These are phyloP conservation scores for Drosophila multiciliata DNA, from an alignment of 2,888 invertebrate genomes.

Conservation along the genomic window DNA sequence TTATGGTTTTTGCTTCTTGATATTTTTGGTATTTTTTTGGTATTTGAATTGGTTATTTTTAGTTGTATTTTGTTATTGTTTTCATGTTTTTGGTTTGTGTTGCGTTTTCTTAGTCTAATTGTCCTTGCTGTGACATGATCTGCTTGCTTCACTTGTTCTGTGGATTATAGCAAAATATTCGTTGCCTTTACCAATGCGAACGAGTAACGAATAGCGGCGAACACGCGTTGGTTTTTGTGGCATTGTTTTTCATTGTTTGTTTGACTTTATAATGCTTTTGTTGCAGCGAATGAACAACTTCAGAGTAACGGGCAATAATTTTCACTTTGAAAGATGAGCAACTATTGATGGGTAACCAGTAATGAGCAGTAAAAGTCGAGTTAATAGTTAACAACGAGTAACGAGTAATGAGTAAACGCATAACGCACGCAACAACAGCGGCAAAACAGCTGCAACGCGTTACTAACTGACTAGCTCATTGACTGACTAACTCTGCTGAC, in stretches of 20 bases:
- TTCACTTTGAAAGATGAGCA: neutral
- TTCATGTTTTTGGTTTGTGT: constrained; percentile 49
- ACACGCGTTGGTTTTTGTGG: neutral
- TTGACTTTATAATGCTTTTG: neutral
- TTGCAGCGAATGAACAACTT: neutral
- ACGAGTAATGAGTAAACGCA: constrained; percentile 2
- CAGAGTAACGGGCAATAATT: neutral
- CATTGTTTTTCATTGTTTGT: too few species aligned
- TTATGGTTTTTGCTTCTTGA: constrained; percentile 13
- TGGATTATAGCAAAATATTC: constrained; percentile 1
- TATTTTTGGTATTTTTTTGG: constrained; percentile 62
- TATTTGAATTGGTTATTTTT: constrained; percentile 32
- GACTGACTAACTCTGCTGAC: constrained; percentile 28
- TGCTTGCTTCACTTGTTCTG: constrained; percentile 44
- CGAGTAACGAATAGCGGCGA: constrained; percentile 1
- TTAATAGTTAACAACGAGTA: neutral
- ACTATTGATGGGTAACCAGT: neutral
- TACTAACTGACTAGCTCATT: constrained; percentile 27
- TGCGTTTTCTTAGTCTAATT: constrained; percentile 40
- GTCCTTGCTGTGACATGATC: constrained; percentile 58
- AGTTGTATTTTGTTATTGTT: constrained; percentile 30
- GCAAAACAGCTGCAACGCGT: constrained; percentile 12
- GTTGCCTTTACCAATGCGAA: constrained; percentile 7
- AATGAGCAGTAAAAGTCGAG: neutral
- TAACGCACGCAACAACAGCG: neutral